Evolutionary conservation across 1,140 invertebrate species (phyloP).

Genomic region (Chelonus insularis): DNA sequence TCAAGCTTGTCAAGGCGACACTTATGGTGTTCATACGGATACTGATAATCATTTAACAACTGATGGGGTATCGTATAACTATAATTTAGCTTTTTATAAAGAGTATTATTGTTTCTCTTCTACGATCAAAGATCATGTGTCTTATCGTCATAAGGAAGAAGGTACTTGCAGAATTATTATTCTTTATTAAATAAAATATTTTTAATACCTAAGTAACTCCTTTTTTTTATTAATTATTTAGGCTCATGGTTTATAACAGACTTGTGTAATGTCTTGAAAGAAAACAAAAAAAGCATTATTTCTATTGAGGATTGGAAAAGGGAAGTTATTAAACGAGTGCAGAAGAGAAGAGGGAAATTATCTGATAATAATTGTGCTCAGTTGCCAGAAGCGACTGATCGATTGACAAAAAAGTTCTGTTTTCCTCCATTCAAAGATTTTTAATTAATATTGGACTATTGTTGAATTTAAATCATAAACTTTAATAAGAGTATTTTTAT

Average conservation of each 20-base stretch:
- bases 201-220: background rate
- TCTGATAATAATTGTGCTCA: background rate
- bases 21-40: background rate
- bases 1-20: constrained; percentile 22
- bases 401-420: constrained; percentile 1
- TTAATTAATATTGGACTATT: too few species aligned
- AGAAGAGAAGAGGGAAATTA: background rate
- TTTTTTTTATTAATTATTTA: background rate
- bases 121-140: too few species aligned
- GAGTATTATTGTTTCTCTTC: too few species aligned
- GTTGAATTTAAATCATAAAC: too few species aligned
- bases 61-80: background rate
- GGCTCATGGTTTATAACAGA: constrained; percentile 20
- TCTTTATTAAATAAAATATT: background rate
- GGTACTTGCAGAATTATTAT: background rate
- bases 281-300: background rate
- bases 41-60: background rate
- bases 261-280: constrained; percentile 5
- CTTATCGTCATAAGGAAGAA: too few species aligned
- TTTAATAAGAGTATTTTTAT: too few species aligned
- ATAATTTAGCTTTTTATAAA: background rate
- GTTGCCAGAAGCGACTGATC: background rate
- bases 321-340: background rate
- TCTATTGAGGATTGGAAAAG: constrained; percentile 15
- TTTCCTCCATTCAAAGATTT: too few species aligned